These are phyloP conservation scores for Ptyas mucosa DNA, from an alignment of 2,113 vertebrate species.

Conservation along the genomic window DNA sequence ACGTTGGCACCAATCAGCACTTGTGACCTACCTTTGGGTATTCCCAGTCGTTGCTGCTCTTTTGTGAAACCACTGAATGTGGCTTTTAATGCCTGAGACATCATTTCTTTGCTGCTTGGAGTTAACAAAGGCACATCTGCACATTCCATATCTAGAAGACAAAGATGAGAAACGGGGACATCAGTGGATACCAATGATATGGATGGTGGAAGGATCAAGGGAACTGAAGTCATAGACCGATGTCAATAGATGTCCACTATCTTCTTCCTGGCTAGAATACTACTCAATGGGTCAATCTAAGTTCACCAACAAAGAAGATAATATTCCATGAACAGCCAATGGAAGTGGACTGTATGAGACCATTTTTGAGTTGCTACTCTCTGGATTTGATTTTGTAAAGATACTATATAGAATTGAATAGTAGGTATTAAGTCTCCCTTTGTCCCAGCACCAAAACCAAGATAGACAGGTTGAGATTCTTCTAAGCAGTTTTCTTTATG, in stretches of 20 bases:
- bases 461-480: background rate
- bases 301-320: background rate
- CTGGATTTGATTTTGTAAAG: background rate
- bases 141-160: constrained; percentile 90
- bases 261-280: background rate
- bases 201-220: background rate
- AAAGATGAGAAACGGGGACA: background rate
- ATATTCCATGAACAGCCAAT: background rate
- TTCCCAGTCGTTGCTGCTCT: constrained; percentile 92
- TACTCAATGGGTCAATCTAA: background rate
- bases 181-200: background rate
- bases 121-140: constrained; percentile 93
- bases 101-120: constrained; percentile 98
- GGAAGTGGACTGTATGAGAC: background rate
- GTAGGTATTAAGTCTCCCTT: background rate
- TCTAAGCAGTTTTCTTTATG: background rate
- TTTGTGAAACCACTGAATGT: constrained; percentile 97
- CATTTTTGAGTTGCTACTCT: background rate
- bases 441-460: background rate
- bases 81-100: constrained; percentile 96
- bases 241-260: background rate
- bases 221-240: too few species aligned
- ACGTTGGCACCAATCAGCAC: background rate
- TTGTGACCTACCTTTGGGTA: constrained; percentile 86
- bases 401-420: background rate